Base-by-base conservation (phyloP, 2,797 vertebrate genomes). In the Tarsius wallacei region DNA sequence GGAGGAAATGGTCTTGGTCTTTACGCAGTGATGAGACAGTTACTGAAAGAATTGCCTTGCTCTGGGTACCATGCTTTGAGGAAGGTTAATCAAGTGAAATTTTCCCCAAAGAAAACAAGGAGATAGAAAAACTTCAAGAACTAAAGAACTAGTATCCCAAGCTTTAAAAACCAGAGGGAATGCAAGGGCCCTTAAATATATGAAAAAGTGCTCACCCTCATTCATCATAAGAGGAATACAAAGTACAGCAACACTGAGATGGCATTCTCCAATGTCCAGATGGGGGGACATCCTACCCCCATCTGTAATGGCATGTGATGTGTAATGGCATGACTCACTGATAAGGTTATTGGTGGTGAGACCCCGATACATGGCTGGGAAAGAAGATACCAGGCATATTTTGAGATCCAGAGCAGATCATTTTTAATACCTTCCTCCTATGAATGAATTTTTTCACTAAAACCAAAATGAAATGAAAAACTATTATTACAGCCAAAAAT, bases 21-120 rank as follows among this genome's bases (percentile, higher is more conserved):
- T 73, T 21, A 24, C 2, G 16, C n/a, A 6, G 22, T 0, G 0
- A 28, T 49, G 19, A 55, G 31, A 42, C 10, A 7, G 86, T 12
- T 31, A 22, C 33, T 22, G 36, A 51, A 6, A 28, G 6, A 0
- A 21, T 13, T 57, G 47, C 17, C 7, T 4, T 5, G 16, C 51
- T 26, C 28, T 78, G 84, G 33, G 31, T 42, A n/a, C 33, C 17
- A n/a, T 19, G 5, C 24, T 57, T 42, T 26, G 55, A 55, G 19
- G 28, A 22, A 24, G 6, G 55, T 64, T 24, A n/a, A 6, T 33
- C 31, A 17, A 55, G n/a, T 10, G 47, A 84, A 55, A 51, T 31
- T n/a, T 64, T 14, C 42, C 36, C 12, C n/a, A 68, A 36, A 80
- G 84, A 76, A 83, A 71, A 33, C 11, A 36, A 78, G 19, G 68